Percentiles rank a stretch among this genome's conserved stretches.
Evolutionary conservation across 2,888 invertebrate genomes (phyloP).

Genomic region (Drosophila limbata): DNA sequence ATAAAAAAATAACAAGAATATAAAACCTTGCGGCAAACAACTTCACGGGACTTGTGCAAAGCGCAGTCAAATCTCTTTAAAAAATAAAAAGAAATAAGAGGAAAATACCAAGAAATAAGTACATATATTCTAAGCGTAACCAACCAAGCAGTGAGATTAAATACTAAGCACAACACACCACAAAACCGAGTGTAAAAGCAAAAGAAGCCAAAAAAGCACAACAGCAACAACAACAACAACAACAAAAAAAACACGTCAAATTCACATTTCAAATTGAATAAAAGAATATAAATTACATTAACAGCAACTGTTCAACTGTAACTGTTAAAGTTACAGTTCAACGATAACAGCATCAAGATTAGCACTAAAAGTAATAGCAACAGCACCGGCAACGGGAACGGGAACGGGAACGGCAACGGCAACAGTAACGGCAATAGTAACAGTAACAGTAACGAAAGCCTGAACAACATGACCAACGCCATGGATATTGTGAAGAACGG

Average conservation of each 20-base stretch:
- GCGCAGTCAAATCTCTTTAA: conserved; percentile 83
- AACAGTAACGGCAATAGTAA: conserved; percentile 32
- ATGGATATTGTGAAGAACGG: conserved; percentile 93
- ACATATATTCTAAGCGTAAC: conserved; percentile 62
- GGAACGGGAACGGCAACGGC: conserved; percentile 8
- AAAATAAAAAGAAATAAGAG: conserved; percentile 44
- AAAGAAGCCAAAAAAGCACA: conserved; percentile 19
- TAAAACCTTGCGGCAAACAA: conserved; percentile 50
- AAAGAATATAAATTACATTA: not conserved
- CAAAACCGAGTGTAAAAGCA: conserved; percentile 9
- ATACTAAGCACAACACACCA: conserved; percentile 64
- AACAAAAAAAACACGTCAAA: not conserved
- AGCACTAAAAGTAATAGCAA: conserved; percentile 15
- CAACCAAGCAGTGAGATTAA: conserved; percentile 83
- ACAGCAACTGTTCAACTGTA: conserved; percentile 19
- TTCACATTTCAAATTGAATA: conserved; percentile 4
- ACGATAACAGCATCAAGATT: conserved; percentile 27
- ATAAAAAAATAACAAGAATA: conserved; percentile 23
- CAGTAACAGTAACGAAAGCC: conserved; percentile 38
- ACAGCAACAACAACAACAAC: no score
- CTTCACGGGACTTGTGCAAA: conserved; percentile 84
- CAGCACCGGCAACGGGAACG: not conserved
- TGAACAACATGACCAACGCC: conserved; percentile 84
- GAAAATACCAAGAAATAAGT: conserved; percentile 56
- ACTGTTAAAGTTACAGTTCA: conserved; percentile 27